Base-by-base conservation (phyloP, 2,888 invertebrate genomes). In the Cosmorhoe ocellata region DNA sequence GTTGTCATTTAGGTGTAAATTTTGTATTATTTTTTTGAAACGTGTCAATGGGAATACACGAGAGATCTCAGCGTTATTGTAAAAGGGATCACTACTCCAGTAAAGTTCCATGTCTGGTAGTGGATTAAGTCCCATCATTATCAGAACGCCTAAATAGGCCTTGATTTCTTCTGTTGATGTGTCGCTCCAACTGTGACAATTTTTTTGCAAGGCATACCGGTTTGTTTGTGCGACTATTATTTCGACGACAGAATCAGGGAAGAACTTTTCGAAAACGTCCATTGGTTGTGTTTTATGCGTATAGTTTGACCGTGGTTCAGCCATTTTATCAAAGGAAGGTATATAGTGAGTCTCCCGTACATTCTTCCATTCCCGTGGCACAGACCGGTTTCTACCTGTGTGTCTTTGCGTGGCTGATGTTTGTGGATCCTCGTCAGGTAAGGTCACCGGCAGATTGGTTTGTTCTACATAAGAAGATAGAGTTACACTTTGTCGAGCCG, bases 1-100 rank as follows among this genome's bases (percentile, higher is more conserved):
- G 51, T 61, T 69, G 32, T 71, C 54, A 40, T 61, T 63, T 1
- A 64, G 10, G 50, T 69, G 67, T 1, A 66, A 32, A 31, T 66
- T 63, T 63, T 66, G 62, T 1, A 56, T 63, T 11, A 56, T 61
- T 56, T 69, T 71, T 56, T 71, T 67, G 43, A 69, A 69, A 64
- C 66, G 51, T 34, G 11, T 50, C 4, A 66, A 32, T 39, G 70
- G 54, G 22, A 72, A 63, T 47, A 64, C 59, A 18, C 48, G 37
- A 14, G 60, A 27, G 45, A 72, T 71, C 61, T 67, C 67, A 9
- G 41, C 27, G 30, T 67, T 69, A 28, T 63, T 30, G 52, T 69
- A 71, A 47, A 69, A 70, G 24, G 64, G 51, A 54, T 72, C 71
- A 39, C 46, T 52, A 3, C 66, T 61, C 67, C 67, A 67, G 39